A percentile compares a stretch with the other conserved stretches of the same genome.
phyloP scores from a whole-genome alignment of 2,888 invertebrate species.

The Adela reaumurella region DNA sequence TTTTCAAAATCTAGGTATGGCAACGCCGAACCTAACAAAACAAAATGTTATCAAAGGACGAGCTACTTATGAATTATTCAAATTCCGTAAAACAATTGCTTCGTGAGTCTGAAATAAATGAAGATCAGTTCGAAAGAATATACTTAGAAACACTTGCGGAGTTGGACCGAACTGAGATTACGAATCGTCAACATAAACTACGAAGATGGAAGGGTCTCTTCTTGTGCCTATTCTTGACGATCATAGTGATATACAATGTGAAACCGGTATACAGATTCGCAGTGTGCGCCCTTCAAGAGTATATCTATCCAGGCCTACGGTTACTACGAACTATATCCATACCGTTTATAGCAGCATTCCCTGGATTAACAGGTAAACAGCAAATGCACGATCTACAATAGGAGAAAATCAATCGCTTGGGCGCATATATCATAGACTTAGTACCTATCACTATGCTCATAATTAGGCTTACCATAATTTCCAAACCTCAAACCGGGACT shows the following conservation, averaged over 20 bases:
- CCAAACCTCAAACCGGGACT: too few relatives aligned
- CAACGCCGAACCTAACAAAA: too few relatives aligned
- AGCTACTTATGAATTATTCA: slow-evolving; percentile 46
- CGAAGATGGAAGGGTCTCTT: slow-evolving; percentile 12
- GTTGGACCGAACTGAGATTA: slow-evolving; percentile 19
- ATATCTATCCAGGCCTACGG: slow-evolving; percentile 77
- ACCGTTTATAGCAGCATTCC: slow-evolving; percentile 72
- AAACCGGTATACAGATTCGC: slow-evolving; percentile 64
- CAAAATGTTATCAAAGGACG: slow-evolving; percentile 19
- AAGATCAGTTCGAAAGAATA: slow-evolving; percentile 60
- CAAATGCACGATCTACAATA: too few relatives aligned
- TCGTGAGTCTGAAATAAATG: slow-evolving; percentile 54
- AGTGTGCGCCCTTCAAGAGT: slow-evolving; percentile 71
- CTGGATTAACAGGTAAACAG: slow-evolving; percentile 64
- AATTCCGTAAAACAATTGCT: slow-evolving; percentile 58
- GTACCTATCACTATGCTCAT: too few relatives aligned
- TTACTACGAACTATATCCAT: slow-evolving; percentile 68
- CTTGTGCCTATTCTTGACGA: slow-evolving; percentile 9
- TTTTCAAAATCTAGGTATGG: too few relatives aligned
- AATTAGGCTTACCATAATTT: too few relatives aligned
- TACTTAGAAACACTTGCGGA: slow-evolving; percentile 43
- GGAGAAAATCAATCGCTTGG: too few relatives aligned
- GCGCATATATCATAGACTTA: too few relatives aligned
- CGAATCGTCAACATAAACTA: too few relatives aligned
- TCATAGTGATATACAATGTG: slow-evolving; percentile 45